Base-by-base conservation (phyloP, 2,888 invertebrate species). In the Scaptomyza flava region DNA sequence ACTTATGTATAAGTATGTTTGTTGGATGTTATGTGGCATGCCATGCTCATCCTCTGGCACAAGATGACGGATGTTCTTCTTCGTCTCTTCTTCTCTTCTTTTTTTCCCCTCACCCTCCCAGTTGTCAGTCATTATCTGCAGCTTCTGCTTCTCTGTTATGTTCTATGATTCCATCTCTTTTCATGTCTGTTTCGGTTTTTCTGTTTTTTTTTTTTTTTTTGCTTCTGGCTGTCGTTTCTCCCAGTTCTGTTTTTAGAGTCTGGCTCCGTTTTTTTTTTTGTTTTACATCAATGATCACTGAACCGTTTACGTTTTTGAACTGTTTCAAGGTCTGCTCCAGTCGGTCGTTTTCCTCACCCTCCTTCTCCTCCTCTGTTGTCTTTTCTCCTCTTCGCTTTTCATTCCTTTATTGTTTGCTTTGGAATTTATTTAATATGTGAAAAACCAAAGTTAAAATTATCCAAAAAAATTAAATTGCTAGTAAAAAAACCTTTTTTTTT, bases 251-350 rank as follows among this genome's bases (percentile, higher is more conserved):
- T 23, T 46, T 46, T 72, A 47, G 66, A 57, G 53, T 67, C 73
- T 59, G 62, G 63, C 80, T 70, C 58, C 73, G 83, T 72, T 78
- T 72, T 78, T 57, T 72, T 78, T 72, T 78, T 57, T 70, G 72
- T 74, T 89, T 77, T 89, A 83, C 87, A 89, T 90, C 88, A 89
- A 91, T 90, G 90, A 91, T 91, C 91, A 91, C 91, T 91, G 91
- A 91, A 91, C 91, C 91, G 90, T 91, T 91, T 90, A 90, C 89
- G 87, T 88, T 91, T 91, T 91, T 91, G 91, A 91, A 91, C 91
- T 91, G 91, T 91, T 91, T 91, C 91, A 91, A 91, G 91, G 91
- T 91, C 91, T 91, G 87, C 68, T 68, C 66, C 64, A 63, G 67
- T 72, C 47, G 54, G 52, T 59, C 63, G 54, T 66, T 48, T 54